Evolutionary conservation across 2,888 invertebrate species (phyloP).

Genomic region (Lissonota sp.): DNA sequence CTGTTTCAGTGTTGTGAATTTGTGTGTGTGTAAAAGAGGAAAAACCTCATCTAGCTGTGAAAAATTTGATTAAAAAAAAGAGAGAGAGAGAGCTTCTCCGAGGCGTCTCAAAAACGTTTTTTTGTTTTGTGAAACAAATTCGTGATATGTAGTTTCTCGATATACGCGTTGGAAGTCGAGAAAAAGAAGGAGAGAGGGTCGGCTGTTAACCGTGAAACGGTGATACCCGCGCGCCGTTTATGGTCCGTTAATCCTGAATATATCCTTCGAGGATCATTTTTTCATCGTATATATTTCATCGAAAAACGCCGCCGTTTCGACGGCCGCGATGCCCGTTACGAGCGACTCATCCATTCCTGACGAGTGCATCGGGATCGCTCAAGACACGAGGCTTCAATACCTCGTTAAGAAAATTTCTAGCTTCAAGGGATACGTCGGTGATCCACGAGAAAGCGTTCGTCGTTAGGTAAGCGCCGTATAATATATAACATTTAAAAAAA

Average conservation of each 20-base stretch:
- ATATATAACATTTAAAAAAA: neutral
- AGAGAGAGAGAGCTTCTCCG: conserved; percentile 10
- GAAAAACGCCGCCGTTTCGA: conserved; percentile 59
- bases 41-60: conserved; percentile 4
- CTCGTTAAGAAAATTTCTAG: conserved; percentile 53
- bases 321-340: conserved; percentile 78
- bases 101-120: no score
- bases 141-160: no score
- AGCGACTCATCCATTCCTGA: conserved; percentile 70
- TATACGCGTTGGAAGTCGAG: no score
- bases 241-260: conserved; percentile 34
- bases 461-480: conserved; percentile 65
- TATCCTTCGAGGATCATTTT: conserved; percentile 35
- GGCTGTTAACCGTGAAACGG: conserved; percentile 57
- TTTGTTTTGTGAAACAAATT: no score
- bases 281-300: conserved; percentile 24
- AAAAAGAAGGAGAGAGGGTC: conserved; percentile 33
- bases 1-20: conserved; percentile 56
- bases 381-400: conserved; percentile 54
- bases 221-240: conserved; percentile 56
- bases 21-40: conserved; percentile 29
- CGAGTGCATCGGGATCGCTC: conserved; percentile 68
- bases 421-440: conserved; percentile 61
- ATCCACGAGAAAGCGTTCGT: conserved; percentile 60
- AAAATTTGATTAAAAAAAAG: conserved; percentile 20